phyloP scores from a whole-genome alignment of 2,113 vertebrate species.

The Rattus rattus region DNA sequence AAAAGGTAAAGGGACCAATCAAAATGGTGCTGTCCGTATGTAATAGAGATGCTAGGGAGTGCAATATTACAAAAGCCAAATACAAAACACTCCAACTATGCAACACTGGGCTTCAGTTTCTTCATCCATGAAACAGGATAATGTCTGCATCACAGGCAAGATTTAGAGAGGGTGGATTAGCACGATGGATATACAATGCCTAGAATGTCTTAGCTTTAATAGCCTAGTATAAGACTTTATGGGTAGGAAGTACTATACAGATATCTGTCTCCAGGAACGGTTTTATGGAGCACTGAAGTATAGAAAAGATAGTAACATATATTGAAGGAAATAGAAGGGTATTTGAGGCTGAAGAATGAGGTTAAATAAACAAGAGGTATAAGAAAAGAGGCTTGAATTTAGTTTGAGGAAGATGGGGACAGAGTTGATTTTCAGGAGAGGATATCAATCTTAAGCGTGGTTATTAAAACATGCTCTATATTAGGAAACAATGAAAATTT shows the following conservation, averaged over 20 bases:
- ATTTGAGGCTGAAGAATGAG: conserved; percentile 2
- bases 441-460: background rate
- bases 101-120: background rate
- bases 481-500: conserved; percentile 20
- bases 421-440: background rate
- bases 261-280: background rate
- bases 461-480: conserved; percentile 20
- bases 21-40: background rate
- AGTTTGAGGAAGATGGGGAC: conserved; percentile 11
- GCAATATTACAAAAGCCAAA: conserved; percentile 44
- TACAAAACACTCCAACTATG: background rate
- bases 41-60: background rate
- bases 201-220: background rate
- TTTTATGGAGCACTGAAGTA: background rate
- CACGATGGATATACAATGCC: background rate
- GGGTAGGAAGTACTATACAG: background rate
- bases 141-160: conserved; percentile 39
- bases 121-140: conserved; percentile 41
- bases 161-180: background rate
- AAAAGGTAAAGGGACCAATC: conserved; percentile 5
- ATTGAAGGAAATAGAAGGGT: background rate
- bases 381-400: conserved; percentile 29
- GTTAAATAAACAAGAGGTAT: background rate
- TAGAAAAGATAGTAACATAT: background rate
- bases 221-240: background rate